Conservation (phyloP, 2,888 invertebrate genomes). For the Tenthredo distinguenda region DNA sequence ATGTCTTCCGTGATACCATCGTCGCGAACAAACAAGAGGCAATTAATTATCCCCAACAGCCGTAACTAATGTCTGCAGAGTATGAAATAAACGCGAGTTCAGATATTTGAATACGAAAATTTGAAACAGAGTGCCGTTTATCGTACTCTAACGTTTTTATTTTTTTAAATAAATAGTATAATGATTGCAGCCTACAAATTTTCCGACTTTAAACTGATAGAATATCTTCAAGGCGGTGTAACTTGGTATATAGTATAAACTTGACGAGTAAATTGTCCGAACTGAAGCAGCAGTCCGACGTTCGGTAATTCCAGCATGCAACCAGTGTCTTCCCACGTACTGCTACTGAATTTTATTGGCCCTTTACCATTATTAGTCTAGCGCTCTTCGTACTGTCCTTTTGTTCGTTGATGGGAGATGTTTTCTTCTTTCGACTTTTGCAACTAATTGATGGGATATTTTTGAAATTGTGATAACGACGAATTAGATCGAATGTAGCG, state of each 20-base stretch:
- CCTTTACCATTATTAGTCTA: constrained; percentile 21
- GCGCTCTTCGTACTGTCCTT: background rate
- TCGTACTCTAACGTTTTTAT: background rate
- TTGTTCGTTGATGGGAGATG: background rate
- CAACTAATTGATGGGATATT: background rate
- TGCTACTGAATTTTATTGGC: constrained; percentile 48
- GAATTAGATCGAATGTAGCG: background rate
- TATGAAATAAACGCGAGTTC: background rate
- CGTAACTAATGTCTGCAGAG: background rate
- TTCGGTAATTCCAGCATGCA: constrained; percentile 23
- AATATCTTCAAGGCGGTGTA: background rate
- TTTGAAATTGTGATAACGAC: background rate
- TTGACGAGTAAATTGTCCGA: constrained; percentile 23
- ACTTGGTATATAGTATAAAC: background rate
- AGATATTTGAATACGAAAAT: background rate
- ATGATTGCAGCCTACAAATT: background rate
- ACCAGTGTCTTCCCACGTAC: constrained; percentile 49
- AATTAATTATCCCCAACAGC: constrained; percentile 33
- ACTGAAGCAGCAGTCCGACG: constrained; percentile 9
- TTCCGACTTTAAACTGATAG: background rate
- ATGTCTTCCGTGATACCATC: constrained; percentile 26
- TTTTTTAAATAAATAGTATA: background rate
- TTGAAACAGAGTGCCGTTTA: background rate
- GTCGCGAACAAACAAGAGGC: constrained; percentile 38
- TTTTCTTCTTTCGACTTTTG: background rate